phyloP scores from a whole-genome alignment of 2,888 invertebrate genomes.

The Sarcophaga caerulescens region DNA sequence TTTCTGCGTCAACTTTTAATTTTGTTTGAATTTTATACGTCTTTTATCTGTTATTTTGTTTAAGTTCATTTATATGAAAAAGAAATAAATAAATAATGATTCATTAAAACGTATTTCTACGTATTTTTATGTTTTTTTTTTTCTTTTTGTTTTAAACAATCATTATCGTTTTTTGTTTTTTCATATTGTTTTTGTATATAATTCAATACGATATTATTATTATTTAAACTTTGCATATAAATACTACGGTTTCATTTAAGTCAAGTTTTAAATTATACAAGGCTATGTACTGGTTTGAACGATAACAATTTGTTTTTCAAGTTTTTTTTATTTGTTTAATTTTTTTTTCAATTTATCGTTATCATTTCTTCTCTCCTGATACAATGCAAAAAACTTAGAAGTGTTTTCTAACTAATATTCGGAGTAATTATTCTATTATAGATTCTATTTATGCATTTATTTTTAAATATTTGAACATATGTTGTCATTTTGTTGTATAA shows the following conservation, averaged over 20 bases:
- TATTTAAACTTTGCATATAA: slow-evolving; percentile 57
- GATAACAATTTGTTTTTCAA: background rate
- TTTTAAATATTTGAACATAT: background rate
- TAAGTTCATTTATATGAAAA: background rate
- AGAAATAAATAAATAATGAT: slow-evolving; percentile 41
- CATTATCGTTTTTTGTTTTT: background rate
- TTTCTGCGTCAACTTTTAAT: slow-evolving; percentile 26
- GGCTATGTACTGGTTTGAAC: slow-evolving; percentile 26
- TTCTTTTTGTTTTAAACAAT: slow-evolving; percentile 1
- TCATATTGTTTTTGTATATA: slow-evolving; percentile 25
- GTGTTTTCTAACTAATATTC: background rate
- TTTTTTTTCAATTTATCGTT: background rate
- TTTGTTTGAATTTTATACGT: slow-evolving; percentile 45
- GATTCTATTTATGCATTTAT: background rate
- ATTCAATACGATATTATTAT: slow-evolving; percentile 50
- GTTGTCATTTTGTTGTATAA: background rate
- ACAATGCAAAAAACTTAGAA: slow-evolving; percentile 16
- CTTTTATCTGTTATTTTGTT: slow-evolving; percentile 2
- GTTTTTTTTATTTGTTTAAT: background rate
- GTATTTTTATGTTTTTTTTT: slow-evolving; percentile 38
- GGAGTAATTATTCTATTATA: background rate
- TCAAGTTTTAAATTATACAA: slow-evolving; percentile 48
- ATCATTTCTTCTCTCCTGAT: slow-evolving; percentile 47
- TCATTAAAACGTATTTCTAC: slow-evolving; percentile 38
- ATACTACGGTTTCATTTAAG: slow-evolving; percentile 18